Conservation (phyloP, 2,113 vertebrate species). For the Pyrgilauda ruficollis region DNA sequence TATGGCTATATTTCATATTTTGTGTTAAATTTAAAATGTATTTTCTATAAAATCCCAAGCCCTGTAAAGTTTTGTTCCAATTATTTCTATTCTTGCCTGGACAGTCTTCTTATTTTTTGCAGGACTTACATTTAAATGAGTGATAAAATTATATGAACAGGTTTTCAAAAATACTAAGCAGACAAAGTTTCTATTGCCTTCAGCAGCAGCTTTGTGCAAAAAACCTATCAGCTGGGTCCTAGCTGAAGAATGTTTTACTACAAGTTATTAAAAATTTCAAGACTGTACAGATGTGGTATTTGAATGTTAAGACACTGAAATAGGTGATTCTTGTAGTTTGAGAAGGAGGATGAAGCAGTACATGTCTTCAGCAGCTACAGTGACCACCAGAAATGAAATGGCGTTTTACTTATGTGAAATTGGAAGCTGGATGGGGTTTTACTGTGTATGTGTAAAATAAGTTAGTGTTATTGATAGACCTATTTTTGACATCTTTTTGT, state of each 20-base stretch:
- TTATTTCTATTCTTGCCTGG: conserved; percentile 22
- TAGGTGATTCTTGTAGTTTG: conserved; percentile 5
- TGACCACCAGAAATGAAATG: conserved; percentile 37
- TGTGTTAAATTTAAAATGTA: conserved; percentile 48
- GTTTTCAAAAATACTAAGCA: not conserved
- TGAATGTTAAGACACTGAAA: conserved; percentile 7
- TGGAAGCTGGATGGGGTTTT: conserved; percentile 43
- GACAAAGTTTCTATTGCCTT: not conserved
- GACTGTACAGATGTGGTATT: not conserved
- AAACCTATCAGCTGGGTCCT: not conserved
- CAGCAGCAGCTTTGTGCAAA: not conserved
- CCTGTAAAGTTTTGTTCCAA: not conserved
- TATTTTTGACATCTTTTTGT: conserved; percentile 60
- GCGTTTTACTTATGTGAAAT: conserved; percentile 60
- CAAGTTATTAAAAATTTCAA: conserved; percentile 52
- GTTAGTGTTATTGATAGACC: conserved; percentile 67
- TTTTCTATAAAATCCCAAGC: conserved; percentile 54
- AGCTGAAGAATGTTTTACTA: conserved; percentile 20
- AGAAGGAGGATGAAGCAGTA: conserved; percentile 13
- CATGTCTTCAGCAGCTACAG: conserved; percentile 39
- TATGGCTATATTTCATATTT: conserved; percentile 8
- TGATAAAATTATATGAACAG: conserved; percentile 1
- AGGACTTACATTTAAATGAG: conserved; percentile 39
- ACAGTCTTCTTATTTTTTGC: not conserved
- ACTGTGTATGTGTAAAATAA: conserved; percentile 51